Conservation (phyloP, 2,113 vertebrate species). For the Tetrao urogallus region DNA sequence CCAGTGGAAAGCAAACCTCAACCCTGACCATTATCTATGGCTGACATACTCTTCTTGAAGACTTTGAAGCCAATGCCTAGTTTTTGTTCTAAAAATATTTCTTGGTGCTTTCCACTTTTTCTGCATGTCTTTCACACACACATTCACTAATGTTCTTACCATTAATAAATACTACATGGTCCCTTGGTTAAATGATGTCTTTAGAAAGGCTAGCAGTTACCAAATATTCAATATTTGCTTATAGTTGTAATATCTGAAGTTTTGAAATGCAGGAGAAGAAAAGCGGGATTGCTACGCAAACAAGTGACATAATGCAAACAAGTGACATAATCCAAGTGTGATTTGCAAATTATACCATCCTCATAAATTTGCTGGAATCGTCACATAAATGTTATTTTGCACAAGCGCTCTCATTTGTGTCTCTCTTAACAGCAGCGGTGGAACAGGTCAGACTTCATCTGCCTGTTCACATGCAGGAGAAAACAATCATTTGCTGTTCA, state of each 20-base stretch:
- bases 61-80: neutral
- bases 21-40: neutral
- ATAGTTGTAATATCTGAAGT: neutral
- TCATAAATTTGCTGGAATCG: neutral
- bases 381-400: neutral
- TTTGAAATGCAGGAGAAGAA: neutral
- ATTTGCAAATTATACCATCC: neutral
- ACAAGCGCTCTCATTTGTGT: neutral
- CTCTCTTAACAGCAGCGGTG: neutral
- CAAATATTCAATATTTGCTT: neutral
- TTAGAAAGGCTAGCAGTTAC: neutral
- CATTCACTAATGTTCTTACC: neutral
- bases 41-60: neutral
- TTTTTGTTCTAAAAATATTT: neutral
- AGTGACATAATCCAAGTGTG: neutral
- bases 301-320: neutral
- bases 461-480: neutral
- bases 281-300: neutral
- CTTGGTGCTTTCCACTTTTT: neutral
- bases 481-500: neutral
- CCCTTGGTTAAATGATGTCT: neutral
- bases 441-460: rapidly evolving
- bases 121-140: neutral
- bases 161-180: neutral
- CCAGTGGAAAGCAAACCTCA: neutral